These are phyloP conservation scores for Adela reaumurella DNA, from an alignment of 2,888 invertebrate species.

Conservation along the genomic window DNA sequence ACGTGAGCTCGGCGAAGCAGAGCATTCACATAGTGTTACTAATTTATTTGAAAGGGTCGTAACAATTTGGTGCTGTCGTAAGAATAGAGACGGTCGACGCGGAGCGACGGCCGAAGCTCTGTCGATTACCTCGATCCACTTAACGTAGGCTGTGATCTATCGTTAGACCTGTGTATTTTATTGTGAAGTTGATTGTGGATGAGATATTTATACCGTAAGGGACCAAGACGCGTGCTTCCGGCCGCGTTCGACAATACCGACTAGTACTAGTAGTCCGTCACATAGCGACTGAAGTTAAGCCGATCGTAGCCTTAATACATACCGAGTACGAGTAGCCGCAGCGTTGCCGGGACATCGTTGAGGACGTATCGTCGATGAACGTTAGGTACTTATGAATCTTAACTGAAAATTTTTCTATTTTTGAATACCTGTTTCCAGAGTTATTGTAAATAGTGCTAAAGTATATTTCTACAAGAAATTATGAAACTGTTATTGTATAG, in stretches of 20 bases:
- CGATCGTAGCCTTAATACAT: no score
- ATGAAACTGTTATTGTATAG: constrained; percentile 47
- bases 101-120: constrained; percentile 2
- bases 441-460: constrained; percentile 36
- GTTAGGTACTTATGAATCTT: constrained; percentile 29
- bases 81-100: neutral
- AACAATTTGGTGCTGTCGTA: constrained; percentile 1
- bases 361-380: neutral
- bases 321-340: neutral
- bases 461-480: constrained; percentile 46
- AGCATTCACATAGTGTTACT: constrained; percentile 2
- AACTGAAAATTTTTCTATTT: constrained; percentile 42
- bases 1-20: constrained; percentile 34
- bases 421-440: constrained; percentile 44
- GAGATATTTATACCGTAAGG: constrained; percentile 30
- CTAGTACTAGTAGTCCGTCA: constrained; percentile 9
- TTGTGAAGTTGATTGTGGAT: constrained; percentile 19
- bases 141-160: constrained; percentile 52
- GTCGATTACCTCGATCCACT: constrained; percentile 23
- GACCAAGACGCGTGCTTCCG: constrained; percentile 22
- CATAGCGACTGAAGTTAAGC: constrained; percentile 10
- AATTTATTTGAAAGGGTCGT: constrained; percentile 1
- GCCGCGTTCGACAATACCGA: constrained; percentile 6
- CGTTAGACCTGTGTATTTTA: constrained; percentile 30
- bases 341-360: neutral